phyloP scores from a whole-genome alignment of 2,888 invertebrate genomes.

The Zootermopsis nevadensis region DNA sequence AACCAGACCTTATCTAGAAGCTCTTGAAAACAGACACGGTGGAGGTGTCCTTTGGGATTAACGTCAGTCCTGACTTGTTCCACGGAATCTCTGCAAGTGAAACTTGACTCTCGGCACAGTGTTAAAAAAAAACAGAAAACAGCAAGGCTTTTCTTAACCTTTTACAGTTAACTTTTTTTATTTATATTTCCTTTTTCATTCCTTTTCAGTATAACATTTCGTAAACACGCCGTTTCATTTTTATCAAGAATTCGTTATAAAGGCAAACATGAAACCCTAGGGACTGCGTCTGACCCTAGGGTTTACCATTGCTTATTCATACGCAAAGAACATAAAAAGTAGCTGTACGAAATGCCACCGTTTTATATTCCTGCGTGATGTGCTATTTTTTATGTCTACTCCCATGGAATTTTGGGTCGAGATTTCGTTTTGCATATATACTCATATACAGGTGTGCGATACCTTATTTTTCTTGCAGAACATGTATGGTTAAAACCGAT shows the following conservation, averaged over 20 bases:
- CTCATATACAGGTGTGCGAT: neutral
- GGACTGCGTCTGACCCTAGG: conserved; percentile 10
- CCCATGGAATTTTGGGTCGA: neutral
- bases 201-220: too few species aligned
- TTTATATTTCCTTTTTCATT: conserved; percentile 25
- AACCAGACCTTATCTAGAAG: conserved; percentile 8
- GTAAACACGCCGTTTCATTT: conserved; percentile 5
- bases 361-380: neutral
- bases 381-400: neutral
- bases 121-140: neutral
- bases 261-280: neutral
- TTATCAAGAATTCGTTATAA: conserved; percentile 33
- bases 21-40: conserved; percentile 19
- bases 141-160: conserved; percentile 27
- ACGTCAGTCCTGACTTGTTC: neutral
- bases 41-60: neutral
- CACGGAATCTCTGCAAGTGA: conserved; percentile 27
- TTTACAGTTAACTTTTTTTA: neutral
- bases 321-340: neutral
- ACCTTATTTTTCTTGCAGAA: neutral
- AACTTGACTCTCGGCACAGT: neutral
- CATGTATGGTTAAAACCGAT: conserved; percentile 13
- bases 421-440: conserved; percentile 21
- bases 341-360: conserved; percentile 11
- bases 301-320: conserved; percentile 35